Evolutionary conservation across 2,113 vertebrate genomes (phyloP).

Genomic region (Panthera tigris): DNA sequence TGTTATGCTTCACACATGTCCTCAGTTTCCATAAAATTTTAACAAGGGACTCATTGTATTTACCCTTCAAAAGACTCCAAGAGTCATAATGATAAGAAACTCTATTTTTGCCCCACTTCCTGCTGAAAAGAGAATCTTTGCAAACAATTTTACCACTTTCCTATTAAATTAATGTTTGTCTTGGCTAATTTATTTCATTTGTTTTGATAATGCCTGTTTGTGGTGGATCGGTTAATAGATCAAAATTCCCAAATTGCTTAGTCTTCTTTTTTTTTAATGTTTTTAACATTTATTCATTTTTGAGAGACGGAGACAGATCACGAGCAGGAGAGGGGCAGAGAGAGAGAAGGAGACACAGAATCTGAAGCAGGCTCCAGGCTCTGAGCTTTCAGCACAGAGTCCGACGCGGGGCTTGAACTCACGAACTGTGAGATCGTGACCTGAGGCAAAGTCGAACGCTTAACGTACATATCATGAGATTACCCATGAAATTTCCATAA

Average conservation of each 20-base stretch:
- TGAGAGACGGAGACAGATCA: too few species aligned
- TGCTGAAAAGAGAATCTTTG: not conserved
- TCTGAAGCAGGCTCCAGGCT: too few species aligned
- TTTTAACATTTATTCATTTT: too few species aligned
- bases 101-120: not conserved
- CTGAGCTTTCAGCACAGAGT: too few species aligned
- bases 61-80: not conserved
- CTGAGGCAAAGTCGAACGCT: too few species aligned
- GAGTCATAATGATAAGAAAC: not conserved
- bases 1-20: not conserved
- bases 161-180: not conserved
- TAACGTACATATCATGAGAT: not conserved
- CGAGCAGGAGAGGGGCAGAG: too few species aligned
- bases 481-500: not conserved
- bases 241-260: not conserved
- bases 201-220: not conserved
- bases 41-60: not conserved
- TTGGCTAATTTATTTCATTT: not conserved
- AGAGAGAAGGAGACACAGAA: too few species aligned
- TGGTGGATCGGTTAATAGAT: not conserved
- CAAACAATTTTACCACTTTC: not conserved
- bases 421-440: too few species aligned
- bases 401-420: too few species aligned
- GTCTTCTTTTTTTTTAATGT: not conserved
- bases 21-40: not conserved